Base-by-base conservation (phyloP, 1,140 invertebrate species). In the Adelges cooleyi region DNA sequence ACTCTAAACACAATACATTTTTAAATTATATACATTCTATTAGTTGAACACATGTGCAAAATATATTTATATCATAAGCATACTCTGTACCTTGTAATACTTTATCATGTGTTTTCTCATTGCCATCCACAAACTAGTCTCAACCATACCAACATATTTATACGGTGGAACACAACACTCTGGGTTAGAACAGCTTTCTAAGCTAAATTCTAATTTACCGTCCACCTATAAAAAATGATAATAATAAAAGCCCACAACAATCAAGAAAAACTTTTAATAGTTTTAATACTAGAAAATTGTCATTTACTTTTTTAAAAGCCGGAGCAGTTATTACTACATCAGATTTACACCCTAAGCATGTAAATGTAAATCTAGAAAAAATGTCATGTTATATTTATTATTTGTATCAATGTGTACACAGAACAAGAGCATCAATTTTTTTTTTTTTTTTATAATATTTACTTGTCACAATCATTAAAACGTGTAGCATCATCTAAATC, bases 381-480 rank as follows among this genome's bases (percentile, higher is more conserved):
- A n/a, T n/a, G n/a, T n/a, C n/a, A n/a, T n/a, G n/a, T n/a, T n/a
- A n/a, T n/a, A n/a, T n/a, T n/a, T n/a, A n/a, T n/a, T n/a, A n/a
- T n/a, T n/a, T n/a, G n/a, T n/a, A n/a, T n/a, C n/a, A n/a, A n/a
- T n/a, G n/a, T n/a, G n/a, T n/a, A n/a, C n/a, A n/a, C n/a, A n/a
- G n/a, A n/a, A n/a, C n/a, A n/a, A n/a, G n/a, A n/a, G n/a, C n/a
- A n/a, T n/a, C n/a, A n/a, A n/a, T n/a, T n/a, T n/a, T n/a, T n/a
- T n/a, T n/a, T n/a, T n/a, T n/a, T n/a, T n/a, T n/a, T n/a, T n/a
- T n/a, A n/a, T n/a, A n/a, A n/a, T n/a, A n/a, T n/a, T 69, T 53
- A 72, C 72, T 70, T 71, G 18, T 87, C 81, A 72, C 90, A 93
- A 65, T 86, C 78, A 68, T 82, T 82, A 73, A 85, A 94, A 67